Percentiles rank a stretch among this genome's conserved stretches.
These are phyloP conservation scores for Bufo gargarizans DNA, from an alignment of 2,113 vertebrate genomes.

Conservation along the genomic window DNA sequence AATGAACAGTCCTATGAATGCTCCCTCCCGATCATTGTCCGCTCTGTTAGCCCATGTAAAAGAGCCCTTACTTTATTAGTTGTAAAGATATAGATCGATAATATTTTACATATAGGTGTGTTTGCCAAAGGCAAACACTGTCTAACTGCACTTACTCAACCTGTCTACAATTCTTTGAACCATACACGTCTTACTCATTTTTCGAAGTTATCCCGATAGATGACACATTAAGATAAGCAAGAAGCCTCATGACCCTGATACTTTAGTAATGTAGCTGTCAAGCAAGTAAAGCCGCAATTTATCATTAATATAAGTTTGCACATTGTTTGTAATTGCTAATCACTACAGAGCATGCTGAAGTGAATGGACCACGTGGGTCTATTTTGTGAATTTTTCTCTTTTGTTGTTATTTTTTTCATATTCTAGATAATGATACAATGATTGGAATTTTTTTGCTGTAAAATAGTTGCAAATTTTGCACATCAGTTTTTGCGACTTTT, in stretches of 20 bases:
- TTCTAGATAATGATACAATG: background rate
- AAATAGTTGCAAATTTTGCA: too few species aligned
- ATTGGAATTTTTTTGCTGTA: too few species aligned
- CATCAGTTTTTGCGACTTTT: too few species aligned
- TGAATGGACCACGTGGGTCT: background rate
- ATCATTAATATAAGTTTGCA: background rate
- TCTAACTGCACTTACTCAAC: background rate
- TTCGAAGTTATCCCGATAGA: background rate
- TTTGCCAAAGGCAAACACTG: conserved; percentile 3
- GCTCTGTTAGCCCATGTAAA: too few species aligned
- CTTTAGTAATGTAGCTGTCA: background rate
- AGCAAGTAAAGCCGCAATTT: background rate
- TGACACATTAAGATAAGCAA: background rate
- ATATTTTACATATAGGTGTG: background rate
- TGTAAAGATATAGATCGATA: background rate
- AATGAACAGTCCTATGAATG: too few species aligned
- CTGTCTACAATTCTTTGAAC: background rate
- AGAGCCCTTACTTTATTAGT: too few species aligned
- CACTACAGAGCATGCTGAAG: background rate
- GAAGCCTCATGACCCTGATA: background rate
- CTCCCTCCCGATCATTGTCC: too few species aligned
- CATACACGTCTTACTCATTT: background rate
- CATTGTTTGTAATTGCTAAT: background rate
- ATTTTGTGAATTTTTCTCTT: background rate
- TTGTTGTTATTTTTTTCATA: background rate